Evolutionary conservation across 2,113 vertebrate species (phyloP).

Genomic region (Peromyscus leucopus): DNA sequence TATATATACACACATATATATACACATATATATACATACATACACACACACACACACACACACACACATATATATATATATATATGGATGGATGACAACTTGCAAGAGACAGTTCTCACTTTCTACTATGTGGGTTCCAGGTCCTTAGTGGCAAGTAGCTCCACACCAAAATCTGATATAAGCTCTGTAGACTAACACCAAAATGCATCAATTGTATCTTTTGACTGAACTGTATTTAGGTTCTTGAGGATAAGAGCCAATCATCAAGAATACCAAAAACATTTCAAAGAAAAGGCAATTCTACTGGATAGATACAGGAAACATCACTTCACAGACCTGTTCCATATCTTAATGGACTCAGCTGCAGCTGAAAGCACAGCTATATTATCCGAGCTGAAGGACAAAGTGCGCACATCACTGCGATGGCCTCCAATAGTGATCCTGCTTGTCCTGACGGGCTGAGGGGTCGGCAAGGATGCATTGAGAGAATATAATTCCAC

Average conservation of each 20-base stretch:
- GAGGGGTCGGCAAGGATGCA: slow-evolving; percentile 77
- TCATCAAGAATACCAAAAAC: background rate
- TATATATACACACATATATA: too few species aligned
- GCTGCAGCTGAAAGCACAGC: slow-evolving; percentile 95
- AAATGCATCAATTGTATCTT: slow-evolving; percentile 1
- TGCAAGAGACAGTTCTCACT: background rate
- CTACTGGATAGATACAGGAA: background rate
- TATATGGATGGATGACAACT: background rate
- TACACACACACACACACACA: too few species aligned
- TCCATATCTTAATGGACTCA: slow-evolving; percentile 97
- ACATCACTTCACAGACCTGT: slow-evolving; percentile 89
- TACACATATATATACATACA: too few species aligned
- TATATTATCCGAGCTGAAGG: slow-evolving; percentile 98
- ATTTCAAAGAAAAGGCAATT: background rate
- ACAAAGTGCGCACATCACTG: slow-evolving; percentile 94
- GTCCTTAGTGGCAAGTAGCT: background rate
- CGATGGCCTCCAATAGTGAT: slow-evolving; percentile 95
- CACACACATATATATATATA: too few species aligned
- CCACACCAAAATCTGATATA: background rate
- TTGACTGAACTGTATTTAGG: background rate
- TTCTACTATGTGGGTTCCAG: background rate
- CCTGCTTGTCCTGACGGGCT: slow-evolving; percentile 87
- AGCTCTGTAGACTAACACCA: background rate
- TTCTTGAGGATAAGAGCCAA: background rate
- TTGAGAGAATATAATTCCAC: slow-evolving; percentile 91